Base-by-base conservation (phyloP, 2,888 invertebrate species). In the Altica lythri region DNA sequence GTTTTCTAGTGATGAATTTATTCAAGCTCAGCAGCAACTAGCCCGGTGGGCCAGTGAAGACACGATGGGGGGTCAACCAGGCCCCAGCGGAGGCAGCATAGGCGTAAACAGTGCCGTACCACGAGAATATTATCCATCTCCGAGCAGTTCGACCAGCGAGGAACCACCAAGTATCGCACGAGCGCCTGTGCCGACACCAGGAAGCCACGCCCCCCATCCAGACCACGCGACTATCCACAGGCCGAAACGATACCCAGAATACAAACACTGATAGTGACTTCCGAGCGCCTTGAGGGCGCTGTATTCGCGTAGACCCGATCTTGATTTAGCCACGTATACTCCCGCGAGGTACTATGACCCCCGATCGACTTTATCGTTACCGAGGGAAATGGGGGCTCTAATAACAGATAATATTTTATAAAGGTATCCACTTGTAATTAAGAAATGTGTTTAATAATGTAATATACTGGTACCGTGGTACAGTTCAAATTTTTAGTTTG, bases 11-110 rank as follows among this genome's bases (percentile, higher is more conserved):
- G 91, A 90, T 90, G 90, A 90, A 86, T 92, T 91, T 90, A 90
- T 91, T 90, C 90, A 92, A 90, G 91, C 92, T 90, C 92, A 90
- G 89, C 91, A 89, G 89, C 90, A 89, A 86, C 86, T 90, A 89
- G 91, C 89, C 88, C 90, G 89, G 85, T 91, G 91, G 90, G 91
- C 90, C 85, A 92, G 90, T 89, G 90, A 91, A 83, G 90, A 90
- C 66, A 75, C 77, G 73, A 77, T 77, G 68, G 76, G 75, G 72
- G 78, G 75, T 73, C 76, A 75, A 60, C 68, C 72, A 68, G 78
- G 69, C 58, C 70, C 72, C 65, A 67, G 68, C 59, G 51, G 57
- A 29, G 55, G 42, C 40, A 51, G 13, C 46, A 55, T 50, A 40
- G 54, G 47, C 57, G 58, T 52, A 48, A 57, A 57, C 55, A 64